Conservation (phyloP, 2,888 invertebrate species). For the Caradrina kadenii region DNA sequence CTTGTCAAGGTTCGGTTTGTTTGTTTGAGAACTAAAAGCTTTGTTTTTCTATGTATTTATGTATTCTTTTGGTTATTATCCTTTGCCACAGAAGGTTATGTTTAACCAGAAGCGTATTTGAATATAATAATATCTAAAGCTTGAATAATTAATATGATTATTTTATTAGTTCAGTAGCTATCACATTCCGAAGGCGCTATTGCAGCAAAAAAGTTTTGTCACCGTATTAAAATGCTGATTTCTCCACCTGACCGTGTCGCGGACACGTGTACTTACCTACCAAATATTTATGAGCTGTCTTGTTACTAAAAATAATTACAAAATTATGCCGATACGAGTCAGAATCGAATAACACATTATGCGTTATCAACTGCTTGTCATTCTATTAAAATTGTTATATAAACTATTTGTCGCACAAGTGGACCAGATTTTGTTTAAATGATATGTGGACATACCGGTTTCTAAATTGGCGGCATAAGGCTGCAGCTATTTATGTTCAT, state of each 20-base stretch:
- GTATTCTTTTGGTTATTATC: constrained; percentile 1
- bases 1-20: constrained; percentile 5
- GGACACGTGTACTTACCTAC: constrained; percentile 24
- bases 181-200: constrained; percentile 8
- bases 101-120: not conserved
- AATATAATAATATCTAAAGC: too few species aligned
- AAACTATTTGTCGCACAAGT: constrained; percentile 52
- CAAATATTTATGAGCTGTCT: constrained; percentile 57
- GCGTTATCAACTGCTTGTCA: constrained; percentile 55
- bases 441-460: constrained; percentile 38
- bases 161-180: not conserved
- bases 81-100: not conserved
- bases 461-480: constrained; percentile 1
- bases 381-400: constrained; percentile 61
- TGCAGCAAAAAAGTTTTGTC: constrained; percentile 31
- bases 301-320: constrained; percentile 58
- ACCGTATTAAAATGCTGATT: constrained; percentile 34
- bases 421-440: constrained; percentile 32
- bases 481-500: constrained; percentile 12
- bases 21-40: not conserved
- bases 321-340: constrained; percentile 52
- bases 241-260: constrained; percentile 37
- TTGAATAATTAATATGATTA: too few species aligned
- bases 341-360: constrained; percentile 31
- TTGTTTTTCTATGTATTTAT: not conserved